Evolutionary conservation across 2,113 vertebrate genomes (phyloP), one percentile per base, ranked within the genome.

Genomic region (Acrocephalus kingi): DNA sequence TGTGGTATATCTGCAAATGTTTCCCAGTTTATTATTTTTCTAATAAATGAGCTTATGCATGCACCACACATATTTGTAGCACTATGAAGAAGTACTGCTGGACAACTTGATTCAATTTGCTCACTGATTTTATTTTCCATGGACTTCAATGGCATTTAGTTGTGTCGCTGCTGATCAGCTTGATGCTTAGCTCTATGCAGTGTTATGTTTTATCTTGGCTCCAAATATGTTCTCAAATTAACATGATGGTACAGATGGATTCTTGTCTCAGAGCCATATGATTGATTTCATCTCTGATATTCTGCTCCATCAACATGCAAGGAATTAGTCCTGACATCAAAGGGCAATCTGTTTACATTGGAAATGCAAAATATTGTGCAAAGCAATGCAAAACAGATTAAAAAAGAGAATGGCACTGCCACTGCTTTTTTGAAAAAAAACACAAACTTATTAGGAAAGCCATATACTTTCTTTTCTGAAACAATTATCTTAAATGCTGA

Each of bases 291-390:
- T 91, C 90, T 92, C 84, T 93, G 58, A 93, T 96, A 96, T 73
- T 97, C 78, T 85, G 88, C 71, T 90, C 82, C 41, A 90, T 94
- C 95, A 91, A 95, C 82, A 87, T 93, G 82, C 75, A 83, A 90
- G 54, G 82, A 94, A 91, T 85, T 94, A 92, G 83, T 87, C 67
- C 76, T 92, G 67, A 95, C 90, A 95, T 95, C 92, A 96, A 93
- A 93, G 90, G 92, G 94, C 95, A 97, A 92, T 96, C 95, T 95
- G 90, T 95, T 95, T 97, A 92, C 85, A 54, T 31, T 79, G 85
- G n/a, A 75, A 94, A 88, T 69, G 63, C 79, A 88, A 93, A 94
- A 92, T 84, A 93, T 49, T 90, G 75, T 0, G 0, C 55, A 93
- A 92, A 94, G 88, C 63, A 84, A 67, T 88, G 73, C 72, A 93